Base-by-base conservation (phyloP, 1,140 invertebrate genomes). In the Bombus vancouverensis region DNA sequence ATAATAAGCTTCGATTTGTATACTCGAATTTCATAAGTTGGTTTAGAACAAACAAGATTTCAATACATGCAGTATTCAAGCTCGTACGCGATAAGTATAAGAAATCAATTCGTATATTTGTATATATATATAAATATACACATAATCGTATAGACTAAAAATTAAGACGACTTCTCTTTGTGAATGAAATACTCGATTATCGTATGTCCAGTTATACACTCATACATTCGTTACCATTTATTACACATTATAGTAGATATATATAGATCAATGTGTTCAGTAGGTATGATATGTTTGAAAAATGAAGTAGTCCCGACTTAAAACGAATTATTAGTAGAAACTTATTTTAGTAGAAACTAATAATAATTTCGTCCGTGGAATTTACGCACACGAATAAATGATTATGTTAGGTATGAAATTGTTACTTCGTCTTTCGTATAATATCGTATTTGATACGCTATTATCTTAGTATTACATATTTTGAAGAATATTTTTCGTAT, bases 141-240 rank as follows among this genome's bases (percentile, higher is more conserved):
- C 39, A 62, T 37, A 39, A 70, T 44, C 44, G 28, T 32, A 80
- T 37, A 66, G 42, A 80, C 34, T 32, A 44, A 66, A 44, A 37
- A 73, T 25, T n/a, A 65, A 65, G 66, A 80, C 10, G 22, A 47
- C 32, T 71, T 62, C 18, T 78, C 28, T 70, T 79, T 44, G 25
- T 44, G 22, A 79, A 57, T 57, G 57, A 79, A 79, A 62, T 84
- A 82, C 66, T 83, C 73, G 73, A 37, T 68, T 70, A 72, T 72
- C n/a, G 32, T 84, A 73, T 65, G 15, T n/a, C 37, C 39, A 80
- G 44, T 85, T 42, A 53, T 80, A 71, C 57, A 34, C 34, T 59
- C 47, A 65, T 71, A 73, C 47, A 80, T 85, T 85, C 68, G 83
- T 85, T 85, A 85, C 83, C 76, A 72, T 73, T 83, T 85, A 78